Conservation (phyloP, 64 coral and sea anemone genomes). For the Acropora tenuis region DNA sequence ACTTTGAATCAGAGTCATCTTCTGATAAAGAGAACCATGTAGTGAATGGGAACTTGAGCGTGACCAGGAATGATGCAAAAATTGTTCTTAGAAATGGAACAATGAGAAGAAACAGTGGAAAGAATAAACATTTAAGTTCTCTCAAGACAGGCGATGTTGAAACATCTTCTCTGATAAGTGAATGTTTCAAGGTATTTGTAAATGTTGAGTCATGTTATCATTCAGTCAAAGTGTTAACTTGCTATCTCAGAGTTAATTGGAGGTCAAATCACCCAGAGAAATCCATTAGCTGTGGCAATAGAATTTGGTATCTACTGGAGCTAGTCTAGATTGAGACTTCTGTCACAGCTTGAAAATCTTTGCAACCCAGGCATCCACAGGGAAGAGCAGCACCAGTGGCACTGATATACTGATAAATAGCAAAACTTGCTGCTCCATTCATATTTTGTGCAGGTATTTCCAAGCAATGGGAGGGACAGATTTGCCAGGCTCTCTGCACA, state of each 20-base stretch:
- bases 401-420: too few relatives aligned
- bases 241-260: too few relatives aligned
- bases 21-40: slow-evolving; percentile 58
- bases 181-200: neutral
- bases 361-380: too few relatives aligned
- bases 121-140: neutral
- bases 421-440: too few relatives aligned
- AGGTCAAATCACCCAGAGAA: too few relatives aligned
- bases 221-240: too few relatives aligned
- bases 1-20: slow-evolving; percentile 26
- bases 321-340: too few relatives aligned
- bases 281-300: too few relatives aligned
- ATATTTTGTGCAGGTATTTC: neutral
- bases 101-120: neutral
- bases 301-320: too few relatives aligned
- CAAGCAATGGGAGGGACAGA: slow-evolving; percentile 37
- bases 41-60: neutral
- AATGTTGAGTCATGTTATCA: too few relatives aligned
- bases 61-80: neutral
- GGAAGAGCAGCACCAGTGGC: too few relatives aligned
- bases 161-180: neutral
- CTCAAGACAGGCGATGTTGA: neutral
- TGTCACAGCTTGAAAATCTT: too few relatives aligned
- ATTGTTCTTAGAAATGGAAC: neutral
- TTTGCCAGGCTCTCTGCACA: slow-evolving; percentile 60